Percentiles rank a stretch among this genome's conserved stretches.
These are phyloP conservation scores for Helicoverpa assulta DNA, from an alignment of 2,888 invertebrate species.

Conservation along the genomic window DNA sequence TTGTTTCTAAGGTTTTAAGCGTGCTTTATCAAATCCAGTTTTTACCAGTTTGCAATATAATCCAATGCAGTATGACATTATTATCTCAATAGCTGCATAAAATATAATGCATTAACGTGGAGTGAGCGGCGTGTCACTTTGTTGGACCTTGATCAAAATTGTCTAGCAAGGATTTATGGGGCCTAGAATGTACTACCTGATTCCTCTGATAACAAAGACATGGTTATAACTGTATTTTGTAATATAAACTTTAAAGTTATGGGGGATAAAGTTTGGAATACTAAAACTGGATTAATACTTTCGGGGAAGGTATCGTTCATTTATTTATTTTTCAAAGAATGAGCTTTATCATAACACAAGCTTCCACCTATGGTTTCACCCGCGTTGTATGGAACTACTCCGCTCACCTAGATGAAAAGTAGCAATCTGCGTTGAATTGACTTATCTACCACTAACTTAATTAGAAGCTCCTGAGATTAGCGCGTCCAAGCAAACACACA, in stretches of 20 bases:
- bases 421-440: no score
- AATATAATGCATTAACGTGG: neutral
- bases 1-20: no score
- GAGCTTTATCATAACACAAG: no score
- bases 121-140: conserved; percentile 36
- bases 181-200: neutral
- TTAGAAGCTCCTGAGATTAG: no score
- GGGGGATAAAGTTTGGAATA: neutral
- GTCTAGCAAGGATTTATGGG: conserved; percentile 21
- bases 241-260: neutral
- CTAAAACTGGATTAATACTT: neutral
- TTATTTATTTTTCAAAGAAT: no score
- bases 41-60: neutral
- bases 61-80: neutral
- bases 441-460: no score
- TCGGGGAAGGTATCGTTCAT: no score
- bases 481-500: no score
- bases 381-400: no score
- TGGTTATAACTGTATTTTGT: neutral
- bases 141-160: conserved; percentile 36
- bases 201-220: conserved; percentile 12
- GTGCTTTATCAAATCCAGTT: no score
- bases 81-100: conserved; percentile 6
- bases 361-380: no score
- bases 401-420: no score